Conservation (phyloP, 2,797 vertebrate genomes). For the Bradypodion pumilum region DNA sequence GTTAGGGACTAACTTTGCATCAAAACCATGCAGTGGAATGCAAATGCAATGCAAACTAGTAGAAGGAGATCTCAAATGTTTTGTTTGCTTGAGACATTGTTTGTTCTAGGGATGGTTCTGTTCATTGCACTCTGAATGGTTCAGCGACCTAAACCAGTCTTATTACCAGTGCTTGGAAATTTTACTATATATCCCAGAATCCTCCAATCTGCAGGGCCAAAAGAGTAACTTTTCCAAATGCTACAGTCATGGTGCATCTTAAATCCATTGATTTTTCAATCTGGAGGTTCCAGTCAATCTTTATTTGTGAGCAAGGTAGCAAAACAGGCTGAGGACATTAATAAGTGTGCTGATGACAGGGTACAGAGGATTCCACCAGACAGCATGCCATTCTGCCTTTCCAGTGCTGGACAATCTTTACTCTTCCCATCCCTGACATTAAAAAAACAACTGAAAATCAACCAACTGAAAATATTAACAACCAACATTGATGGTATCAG, state of each 20-base stretch:
- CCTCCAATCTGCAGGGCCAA: background rate
- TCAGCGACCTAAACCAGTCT: background rate
- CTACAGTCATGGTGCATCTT: background rate
- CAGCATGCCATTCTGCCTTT: no score
- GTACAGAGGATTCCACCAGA: no score
- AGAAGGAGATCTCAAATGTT: background rate
- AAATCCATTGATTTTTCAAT: background rate
- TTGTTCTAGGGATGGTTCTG: background rate
- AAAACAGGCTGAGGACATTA: background rate
- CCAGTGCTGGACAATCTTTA: no score
- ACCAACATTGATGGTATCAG: no score
- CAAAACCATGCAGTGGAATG: background rate
- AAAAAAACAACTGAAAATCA: no score
- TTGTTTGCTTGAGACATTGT: background rate
- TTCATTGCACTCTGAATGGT: background rate
- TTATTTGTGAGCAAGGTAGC: background rate
- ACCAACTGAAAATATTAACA: no score
- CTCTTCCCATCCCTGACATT: no score
- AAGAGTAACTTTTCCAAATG: no score
- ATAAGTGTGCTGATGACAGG: no score
- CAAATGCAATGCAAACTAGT: background rate
- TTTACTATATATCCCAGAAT: background rate
- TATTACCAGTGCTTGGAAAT: background rate
- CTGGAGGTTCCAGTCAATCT: background rate
- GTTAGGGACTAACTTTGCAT: background rate